Base-by-base conservation (phyloP, 1,140 invertebrate species). In the Scaptomyza graminum region DNA sequence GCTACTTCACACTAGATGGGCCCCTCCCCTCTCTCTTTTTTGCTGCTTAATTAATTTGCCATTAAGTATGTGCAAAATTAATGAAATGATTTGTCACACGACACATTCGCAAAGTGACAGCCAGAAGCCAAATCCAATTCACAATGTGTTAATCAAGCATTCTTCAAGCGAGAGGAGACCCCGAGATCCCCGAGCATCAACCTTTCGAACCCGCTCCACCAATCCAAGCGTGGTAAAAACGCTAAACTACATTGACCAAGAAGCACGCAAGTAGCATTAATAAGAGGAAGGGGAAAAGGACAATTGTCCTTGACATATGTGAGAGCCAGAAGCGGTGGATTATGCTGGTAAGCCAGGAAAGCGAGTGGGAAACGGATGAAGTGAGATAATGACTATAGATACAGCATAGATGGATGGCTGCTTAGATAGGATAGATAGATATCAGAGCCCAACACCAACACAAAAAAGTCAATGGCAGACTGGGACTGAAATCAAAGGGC, bases 11-110 rank as follows among this genome's bases (percentile, higher is more conserved):
- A 31, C 41, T 66, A 66, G 60, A 70, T 51, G 60, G 51, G 5
- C 39, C 7, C 0, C 52, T 2, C 50, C 9, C 3, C 31, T 0
- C 52, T 47, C 60, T 25, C n/a, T 70, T 37, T 15, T 49, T 43
- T 13, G 57, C 47, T 54, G 60, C 31, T 67, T 87, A 85, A 85
- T 87, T 84, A 81, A 78, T 85, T 85, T 85, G 68, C 82, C 76
- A 85, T 87, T 85, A 78, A 87, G 82, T 85, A 71, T 78, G 70
- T 87, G 82, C 74, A 72, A 87, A 75, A 87, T 85, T 87, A 87
- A 85, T 85, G 78, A 78, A 85, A 71, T 80, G 78, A 82, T 87
- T 87, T 87, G 78, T 68, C 70, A 61, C 63, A 73, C 55, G 49
- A 47, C 64, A n/a, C n/a, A n/a, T 57, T 56, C 62, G 69, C 54